Percentiles rank a stretch among this genome's conserved stretches.
These are phyloP conservation scores for Rhabdomys dilectus DNA, from an alignment of 2,113 vertebrate species.

Conservation along the genomic window DNA sequence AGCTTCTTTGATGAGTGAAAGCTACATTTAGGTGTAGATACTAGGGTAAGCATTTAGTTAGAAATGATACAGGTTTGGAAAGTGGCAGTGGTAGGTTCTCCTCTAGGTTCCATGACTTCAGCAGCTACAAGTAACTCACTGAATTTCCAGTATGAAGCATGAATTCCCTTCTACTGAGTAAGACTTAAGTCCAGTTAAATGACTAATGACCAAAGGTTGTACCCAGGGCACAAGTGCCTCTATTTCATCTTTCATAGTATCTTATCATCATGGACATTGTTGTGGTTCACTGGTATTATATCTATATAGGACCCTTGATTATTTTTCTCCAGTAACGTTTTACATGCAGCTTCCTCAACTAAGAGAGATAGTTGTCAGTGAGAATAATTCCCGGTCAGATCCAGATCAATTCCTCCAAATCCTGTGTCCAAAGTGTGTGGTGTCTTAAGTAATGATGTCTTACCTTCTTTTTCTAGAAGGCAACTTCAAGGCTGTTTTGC, in stretches of 20 bases:
- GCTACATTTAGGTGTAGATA: neutral
- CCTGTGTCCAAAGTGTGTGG: neutral
- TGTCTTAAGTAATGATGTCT: neutral
- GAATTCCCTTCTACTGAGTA: neutral
- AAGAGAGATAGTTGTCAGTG: neutral
- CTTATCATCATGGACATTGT: neutral
- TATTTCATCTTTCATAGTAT: neutral
- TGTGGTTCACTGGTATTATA: neutral
- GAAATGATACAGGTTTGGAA: neutral
- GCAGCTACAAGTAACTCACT: neutral
- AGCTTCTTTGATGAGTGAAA: neutral
- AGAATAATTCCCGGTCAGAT: neutral
- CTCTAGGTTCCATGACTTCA: too few species aligned
- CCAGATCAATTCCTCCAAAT: neutral
- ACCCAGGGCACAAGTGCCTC: neutral
- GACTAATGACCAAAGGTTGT: neutral
- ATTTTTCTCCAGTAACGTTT: neutral
- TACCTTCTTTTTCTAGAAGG: neutral
- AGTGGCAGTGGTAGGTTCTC: too few species aligned
- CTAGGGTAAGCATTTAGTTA: neutral
- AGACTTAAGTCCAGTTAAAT: neutral
- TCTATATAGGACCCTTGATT: neutral
- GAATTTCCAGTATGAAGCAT: neutral
- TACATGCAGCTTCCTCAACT: neutral
- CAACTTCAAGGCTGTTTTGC: neutral